These are phyloP conservation scores for Channa striata DNA, from an alignment of 2,797 vertebrate genomes.

Conservation along the genomic window DNA sequence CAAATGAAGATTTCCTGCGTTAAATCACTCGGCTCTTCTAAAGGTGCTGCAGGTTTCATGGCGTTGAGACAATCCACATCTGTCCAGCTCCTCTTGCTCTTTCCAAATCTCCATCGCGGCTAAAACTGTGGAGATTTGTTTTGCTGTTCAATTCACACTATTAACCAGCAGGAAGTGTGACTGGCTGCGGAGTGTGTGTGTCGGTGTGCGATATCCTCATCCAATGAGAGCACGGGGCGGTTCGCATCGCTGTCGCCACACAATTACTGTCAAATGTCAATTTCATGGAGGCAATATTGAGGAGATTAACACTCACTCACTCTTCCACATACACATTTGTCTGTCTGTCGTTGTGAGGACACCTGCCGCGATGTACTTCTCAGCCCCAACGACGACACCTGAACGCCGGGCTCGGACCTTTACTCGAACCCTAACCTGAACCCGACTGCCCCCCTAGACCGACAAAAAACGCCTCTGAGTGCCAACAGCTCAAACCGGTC, in stretches of 20 bases:
- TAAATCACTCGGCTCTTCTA: not conserved
- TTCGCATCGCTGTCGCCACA: slow-evolving; percentile 84
- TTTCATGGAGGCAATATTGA: slow-evolving; percentile 90
- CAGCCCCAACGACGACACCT: no score
- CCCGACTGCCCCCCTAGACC: no score
- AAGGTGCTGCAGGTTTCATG: slow-evolving; percentile 19
- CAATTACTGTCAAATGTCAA: slow-evolving; percentile 97
- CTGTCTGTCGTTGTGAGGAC: no score
- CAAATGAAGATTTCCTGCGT: not conserved
- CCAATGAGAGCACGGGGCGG: slow-evolving; percentile 83
- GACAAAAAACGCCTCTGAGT: no score
- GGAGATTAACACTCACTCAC: slow-evolving; percentile 85
- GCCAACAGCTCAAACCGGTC: no score
- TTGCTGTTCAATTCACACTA: slow-evolving; percentile 70
- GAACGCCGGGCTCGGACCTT: no score
- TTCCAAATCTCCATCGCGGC: slow-evolving; percentile 25
- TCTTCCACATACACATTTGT: not conserved
- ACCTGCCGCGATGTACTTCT: no score
- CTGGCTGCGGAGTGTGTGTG: slow-evolving; percentile 70
- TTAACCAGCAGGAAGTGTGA: slow-evolving; percentile 78
- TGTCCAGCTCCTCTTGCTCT: slow-evolving; percentile 9
- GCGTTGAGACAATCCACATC: slow-evolving; percentile 25
- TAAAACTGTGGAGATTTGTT: slow-evolving; percentile 54
- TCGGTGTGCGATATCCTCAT: slow-evolving; percentile 70
- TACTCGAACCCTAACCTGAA: no score